Base-by-base conservation (phyloP, 2,797 vertebrate genomes). In the Acipenser oxyrinchus region DNA sequence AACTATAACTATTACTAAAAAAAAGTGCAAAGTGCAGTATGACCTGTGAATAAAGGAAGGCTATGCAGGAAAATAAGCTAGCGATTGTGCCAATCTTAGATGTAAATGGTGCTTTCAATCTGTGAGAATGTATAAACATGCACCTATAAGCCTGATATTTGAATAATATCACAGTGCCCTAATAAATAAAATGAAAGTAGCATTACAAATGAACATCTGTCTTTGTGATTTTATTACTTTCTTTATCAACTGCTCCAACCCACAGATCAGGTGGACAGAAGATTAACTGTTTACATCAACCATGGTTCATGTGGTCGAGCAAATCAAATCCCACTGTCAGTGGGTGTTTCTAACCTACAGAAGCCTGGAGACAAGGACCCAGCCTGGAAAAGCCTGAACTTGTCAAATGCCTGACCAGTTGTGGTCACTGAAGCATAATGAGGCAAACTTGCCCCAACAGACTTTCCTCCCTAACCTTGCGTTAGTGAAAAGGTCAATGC, bases 151-250 rank as follows among this genome's bases (percentile, higher is more conserved):
- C 67, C 73, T 65, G 61, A 71, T 80, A 75, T 75, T 75, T 74
- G 74, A 86, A 79, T 86, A 79, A 79, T 55, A 76, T 77, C 75
- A 76, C 63, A 70, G 75, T 75, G 76, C 84, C 76, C 78, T 80
- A 79, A 80, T 83, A 74, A 90, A 89, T 88, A 88, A 89, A 81
- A 85, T 69, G 57, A 74, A 75, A 72, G 69, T 82, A 62, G 50
- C 69, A 64, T 71, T 71, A 86, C 81, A 79, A 72, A 87, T 75
- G 75, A 82, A 76, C 71, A 79, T 69, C 69, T 66, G 9, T 63
- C 9, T 60, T 63, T 12, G 23, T 6, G 6, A 62, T 51, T 73
- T 60, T 5, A 69, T 50, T 69, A 37, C 23, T 37, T 37, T 66
- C 37, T 23, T 75, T 72, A 63, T 5, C 52, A 57, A 13, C n/a